phyloP scores from a whole-genome alignment of 1,140 invertebrate species.

The Hormaphis cornu region DNA sequence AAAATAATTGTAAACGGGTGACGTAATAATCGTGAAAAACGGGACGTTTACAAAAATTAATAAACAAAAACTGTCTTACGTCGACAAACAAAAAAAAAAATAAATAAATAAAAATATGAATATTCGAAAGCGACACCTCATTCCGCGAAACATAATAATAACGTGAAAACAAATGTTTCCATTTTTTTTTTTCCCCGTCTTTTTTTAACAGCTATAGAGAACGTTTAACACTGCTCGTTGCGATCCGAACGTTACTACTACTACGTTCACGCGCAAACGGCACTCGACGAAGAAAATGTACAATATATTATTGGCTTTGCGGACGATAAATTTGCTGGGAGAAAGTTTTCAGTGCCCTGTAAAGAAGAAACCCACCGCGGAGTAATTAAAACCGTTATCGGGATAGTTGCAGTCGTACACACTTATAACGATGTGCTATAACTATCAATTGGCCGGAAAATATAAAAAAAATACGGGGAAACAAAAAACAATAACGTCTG shows the following conservation, averaged over 20 bases:
- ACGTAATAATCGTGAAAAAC: no score
- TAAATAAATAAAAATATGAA: neutral
- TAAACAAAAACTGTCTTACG: no score
- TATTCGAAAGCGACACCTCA: neutral
- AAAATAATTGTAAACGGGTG: no score
- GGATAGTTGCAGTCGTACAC: slow-evolving; percentile 21
- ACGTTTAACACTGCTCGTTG: slow-evolving; percentile 7
- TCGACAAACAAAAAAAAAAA: neutral
- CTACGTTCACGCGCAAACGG: neutral
- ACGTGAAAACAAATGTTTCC: neutral
- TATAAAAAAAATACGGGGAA: neutral
- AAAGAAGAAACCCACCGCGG: slow-evolving; percentile 4
- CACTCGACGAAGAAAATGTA: neutral
- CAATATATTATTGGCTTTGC: slow-evolving; percentile 20
- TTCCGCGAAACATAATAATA: neutral
- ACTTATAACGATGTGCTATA: slow-evolving; percentile 14
- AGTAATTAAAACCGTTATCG: slow-evolving; percentile 31
- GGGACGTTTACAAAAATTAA: no score
- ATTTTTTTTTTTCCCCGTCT: no score
- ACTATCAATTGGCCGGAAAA: slow-evolving; percentile 22
- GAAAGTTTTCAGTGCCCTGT: slow-evolving; percentile 5
- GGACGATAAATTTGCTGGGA: neutral
- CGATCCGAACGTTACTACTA: neutral
- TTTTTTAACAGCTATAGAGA: neutral
- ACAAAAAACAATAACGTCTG: neutral